Evolutionary conservation across 30 jellyfish, hydroid and myxozoan genomes (phyloP).

Genomic region (Aurelia aurita): DNA sequence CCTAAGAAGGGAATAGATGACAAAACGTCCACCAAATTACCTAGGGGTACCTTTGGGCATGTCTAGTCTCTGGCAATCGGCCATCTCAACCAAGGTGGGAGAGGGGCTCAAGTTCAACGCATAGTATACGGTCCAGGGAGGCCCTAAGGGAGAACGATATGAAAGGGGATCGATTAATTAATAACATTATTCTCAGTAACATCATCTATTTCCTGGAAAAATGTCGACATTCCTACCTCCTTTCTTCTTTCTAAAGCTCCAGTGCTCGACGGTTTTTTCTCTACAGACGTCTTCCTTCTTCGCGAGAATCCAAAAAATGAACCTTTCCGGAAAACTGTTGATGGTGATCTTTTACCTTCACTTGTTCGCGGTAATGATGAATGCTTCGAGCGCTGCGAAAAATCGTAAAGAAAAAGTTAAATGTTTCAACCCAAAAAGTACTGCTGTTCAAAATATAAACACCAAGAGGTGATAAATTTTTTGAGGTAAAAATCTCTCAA

Average conservation of each 20-base stretch:
- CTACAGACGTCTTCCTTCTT: slow-evolving; percentile 56
- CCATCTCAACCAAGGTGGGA: too few relatives aligned
- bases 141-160: too few relatives aligned
- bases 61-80: too few relatives aligned
- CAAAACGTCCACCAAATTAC: too few relatives aligned
- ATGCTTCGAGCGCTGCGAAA: slow-evolving; percentile 37
- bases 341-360: not conserved
- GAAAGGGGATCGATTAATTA: too few relatives aligned
- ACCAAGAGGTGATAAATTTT: too few relatives aligned
- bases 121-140: too few relatives aligned
- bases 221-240: slow-evolving; percentile 69
- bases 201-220: slow-evolving; percentile 57
- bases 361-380: slow-evolving; percentile 60
- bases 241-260: slow-evolving; percentile 45
- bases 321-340: slow-evolving; percentile 23
- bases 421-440: not conserved
- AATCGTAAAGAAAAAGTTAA: not conserved
- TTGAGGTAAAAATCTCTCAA: too few relatives aligned
- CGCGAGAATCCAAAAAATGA: slow-evolving; percentile 57
- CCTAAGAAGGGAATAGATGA: too few relatives aligned
- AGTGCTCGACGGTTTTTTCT: slow-evolving; percentile 9
- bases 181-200: not conserved
- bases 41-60: too few relatives aligned
- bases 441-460: not conserved
- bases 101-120: too few relatives aligned